Evolutionary conservation across 2,797 vertebrate genomes (phyloP).

Genomic region (Chanos chanos): DNA sequence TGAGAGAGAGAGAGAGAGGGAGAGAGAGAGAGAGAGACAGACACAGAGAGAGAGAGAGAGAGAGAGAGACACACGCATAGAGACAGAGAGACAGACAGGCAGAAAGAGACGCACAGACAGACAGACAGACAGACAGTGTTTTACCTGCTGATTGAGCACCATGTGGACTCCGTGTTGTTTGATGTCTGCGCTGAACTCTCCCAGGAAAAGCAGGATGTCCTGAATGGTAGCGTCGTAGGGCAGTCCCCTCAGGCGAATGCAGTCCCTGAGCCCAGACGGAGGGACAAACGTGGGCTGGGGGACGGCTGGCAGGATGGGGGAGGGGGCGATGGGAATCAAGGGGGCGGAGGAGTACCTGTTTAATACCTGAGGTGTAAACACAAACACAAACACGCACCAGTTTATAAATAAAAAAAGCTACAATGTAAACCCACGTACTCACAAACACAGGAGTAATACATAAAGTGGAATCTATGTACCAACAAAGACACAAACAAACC

Average conservation of each 20-base stretch:
- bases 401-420: background rate
- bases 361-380: slow-evolving; percentile 73
- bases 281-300: slow-evolving; percentile 82
- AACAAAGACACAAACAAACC: slow-evolving; percentile 24
- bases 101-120: no score
- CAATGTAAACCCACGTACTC: no score
- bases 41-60: background rate
- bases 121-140: background rate
- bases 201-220: slow-evolving; percentile 92
- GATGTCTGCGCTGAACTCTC: slow-evolving; percentile 89
- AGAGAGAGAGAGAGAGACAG: no score
- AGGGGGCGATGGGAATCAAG: slow-evolving; percentile 79
- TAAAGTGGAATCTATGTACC: no score
- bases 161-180: slow-evolving; percentile 94
- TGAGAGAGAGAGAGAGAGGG: no score
- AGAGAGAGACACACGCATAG: background rate
- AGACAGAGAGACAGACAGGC: no score
- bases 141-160: slow-evolving; percentile 96
- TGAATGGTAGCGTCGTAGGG: slow-evolving; percentile 94
- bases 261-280: slow-evolving; percentile 77
- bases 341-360: slow-evolving; percentile 90
- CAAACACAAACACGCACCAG: background rate
- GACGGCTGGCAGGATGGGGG: slow-evolving; percentile 74
- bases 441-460: no score
- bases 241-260: slow-evolving; percentile 85